Conservation (phyloP, 2,113 vertebrate genomes). For the Xenus cinereus region DNA sequence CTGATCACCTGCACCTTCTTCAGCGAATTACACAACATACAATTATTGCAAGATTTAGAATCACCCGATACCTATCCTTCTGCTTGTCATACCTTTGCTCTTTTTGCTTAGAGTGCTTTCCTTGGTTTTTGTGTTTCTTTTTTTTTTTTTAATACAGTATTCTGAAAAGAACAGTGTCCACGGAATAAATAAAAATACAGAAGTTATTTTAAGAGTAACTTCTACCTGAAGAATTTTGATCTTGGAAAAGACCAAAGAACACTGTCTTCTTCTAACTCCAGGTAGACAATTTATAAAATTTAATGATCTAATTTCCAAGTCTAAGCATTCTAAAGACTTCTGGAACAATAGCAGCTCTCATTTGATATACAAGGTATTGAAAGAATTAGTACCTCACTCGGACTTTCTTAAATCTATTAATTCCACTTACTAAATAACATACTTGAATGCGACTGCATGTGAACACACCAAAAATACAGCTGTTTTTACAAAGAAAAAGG, state of each 20-base stretch:
- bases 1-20: neutral
- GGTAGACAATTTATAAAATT: neutral
- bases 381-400: neutral
- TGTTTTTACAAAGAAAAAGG: neutral
- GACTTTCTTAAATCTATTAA: neutral
- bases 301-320: neutral
- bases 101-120: neutral
- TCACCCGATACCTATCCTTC: neutral
- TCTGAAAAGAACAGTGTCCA: neutral
- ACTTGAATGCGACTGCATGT: rapidly evolving
- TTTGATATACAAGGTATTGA: neutral
- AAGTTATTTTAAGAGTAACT: neutral
- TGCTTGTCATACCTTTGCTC: neutral
- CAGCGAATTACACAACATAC: neutral
- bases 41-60: neutral
- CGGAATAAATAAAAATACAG: neutral
- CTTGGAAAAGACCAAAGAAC: neutral
- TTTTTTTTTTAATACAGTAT: neutral
- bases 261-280: neutral
- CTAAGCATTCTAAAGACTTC: neutral
- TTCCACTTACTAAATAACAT: neutral
- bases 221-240: neutral
- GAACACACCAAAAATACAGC: neutral
- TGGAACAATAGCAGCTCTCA: neutral
- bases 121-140: no score